Base-by-base conservation (phyloP, 2,888 invertebrate species). In the Phasia obesa region DNA sequence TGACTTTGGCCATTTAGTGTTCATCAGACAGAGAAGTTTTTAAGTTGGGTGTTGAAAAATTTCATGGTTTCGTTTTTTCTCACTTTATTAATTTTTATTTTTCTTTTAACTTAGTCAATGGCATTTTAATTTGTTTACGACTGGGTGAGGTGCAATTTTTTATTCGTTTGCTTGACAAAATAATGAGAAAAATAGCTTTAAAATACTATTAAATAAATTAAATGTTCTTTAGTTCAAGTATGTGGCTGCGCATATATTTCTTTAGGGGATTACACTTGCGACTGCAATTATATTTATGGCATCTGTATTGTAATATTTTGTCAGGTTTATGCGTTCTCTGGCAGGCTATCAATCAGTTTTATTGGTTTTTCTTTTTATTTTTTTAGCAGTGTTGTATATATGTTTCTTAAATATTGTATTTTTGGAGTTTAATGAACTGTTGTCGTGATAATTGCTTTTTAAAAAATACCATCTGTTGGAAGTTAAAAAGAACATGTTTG, bases 241-340 rank as follows among this genome's bases (percentile, higher is more conserved):
- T 38, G 51, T 69, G 60, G 42, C 21, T 19, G 31, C 9, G 23
- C 23, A 55, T 21, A 62, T 44, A 53, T 77, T 60, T 69, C 44
- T 62, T 57, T 51, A 17, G 38, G 64, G 82, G 82, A 83, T 83
- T 78, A 83, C 82, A 83, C 82, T 83, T 83, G 82, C 71, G 82
- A 78, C 78, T 78, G 69, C 67, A 73, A 74, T 57, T 69, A 75
- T 70, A 78, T 83, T 78, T 83, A 83, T 78, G 64, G 75, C 78
- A 47, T 47, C 69, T 78, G 51, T 42, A 35, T 19, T 86, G 86
- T 86, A 87, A 88, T 89, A 89, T 88, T 88, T 88, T 88, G 88
- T 89, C 89, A 88, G 86, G 85, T 87, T 86, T 84, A 70, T 55
- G 75, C 53, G 70, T 70, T 75, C 70, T 65, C 31, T 74, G 62